Evolutionary conservation across 2,888 invertebrate species (phyloP).

Genomic region (Junonia oenone): DNA sequence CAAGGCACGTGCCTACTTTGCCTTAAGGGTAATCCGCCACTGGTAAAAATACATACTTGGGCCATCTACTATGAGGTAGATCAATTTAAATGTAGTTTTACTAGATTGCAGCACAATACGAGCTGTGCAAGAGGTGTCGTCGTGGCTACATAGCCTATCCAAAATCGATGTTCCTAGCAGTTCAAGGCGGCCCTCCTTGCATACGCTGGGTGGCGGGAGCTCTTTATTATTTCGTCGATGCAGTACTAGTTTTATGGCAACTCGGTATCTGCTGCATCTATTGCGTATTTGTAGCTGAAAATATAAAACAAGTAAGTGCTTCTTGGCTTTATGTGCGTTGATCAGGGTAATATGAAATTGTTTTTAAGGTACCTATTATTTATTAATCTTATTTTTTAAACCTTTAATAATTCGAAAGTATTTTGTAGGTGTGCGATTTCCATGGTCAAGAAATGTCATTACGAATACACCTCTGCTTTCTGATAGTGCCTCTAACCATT

Average conservation of each 20-base stretch:
- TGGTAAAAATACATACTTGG: no score
- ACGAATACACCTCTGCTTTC: slow-evolving; percentile 78
- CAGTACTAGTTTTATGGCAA: slow-evolving; percentile 86
- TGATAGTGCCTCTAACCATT: slow-evolving; percentile 80
- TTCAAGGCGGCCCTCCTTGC: slow-evolving; percentile 82
- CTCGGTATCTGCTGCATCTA: slow-evolving; percentile 94
- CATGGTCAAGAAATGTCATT: slow-evolving; percentile 53
- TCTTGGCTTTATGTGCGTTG: background rate
- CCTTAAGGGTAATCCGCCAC: no score
- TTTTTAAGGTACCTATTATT: background rate
- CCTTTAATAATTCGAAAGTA: no score
- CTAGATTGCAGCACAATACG: slow-evolving; percentile 80
- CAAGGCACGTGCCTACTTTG: no score
- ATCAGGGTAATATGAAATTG: background rate
- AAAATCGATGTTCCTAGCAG: slow-evolving; percentile 84
- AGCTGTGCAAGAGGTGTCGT: slow-evolving; percentile 65
- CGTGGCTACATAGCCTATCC: slow-evolving; percentile 86
- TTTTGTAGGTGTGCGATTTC: slow-evolving; percentile 76
- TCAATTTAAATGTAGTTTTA: background rate
- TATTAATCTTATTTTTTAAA: background rate
- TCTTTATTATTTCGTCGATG: slow-evolving; percentile 77
- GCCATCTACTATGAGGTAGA: no score
- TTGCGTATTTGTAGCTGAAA: slow-evolving; percentile 87
- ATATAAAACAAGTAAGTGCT: slow-evolving; percentile 76
- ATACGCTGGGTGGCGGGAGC: slow-evolving; percentile 64